phyloP scores from a whole-genome alignment of 2,797 vertebrate species.

The Sphenopsis melanotis region DNA sequence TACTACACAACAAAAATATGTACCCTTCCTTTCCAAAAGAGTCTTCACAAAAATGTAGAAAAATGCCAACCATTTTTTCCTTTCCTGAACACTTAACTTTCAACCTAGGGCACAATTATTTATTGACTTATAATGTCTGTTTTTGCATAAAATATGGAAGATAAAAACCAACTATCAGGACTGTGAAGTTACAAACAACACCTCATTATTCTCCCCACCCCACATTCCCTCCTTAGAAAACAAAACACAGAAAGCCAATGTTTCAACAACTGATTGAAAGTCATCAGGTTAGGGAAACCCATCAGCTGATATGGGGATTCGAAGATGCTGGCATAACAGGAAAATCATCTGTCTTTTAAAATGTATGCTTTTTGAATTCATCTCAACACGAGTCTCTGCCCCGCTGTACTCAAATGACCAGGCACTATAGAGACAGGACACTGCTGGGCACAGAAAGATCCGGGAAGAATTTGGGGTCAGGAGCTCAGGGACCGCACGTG shows the following conservation, averaged over 20 bases:
- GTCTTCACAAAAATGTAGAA: constrained; percentile 85
- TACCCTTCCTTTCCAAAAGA: constrained; percentile 85
- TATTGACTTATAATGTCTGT: constrained; percentile 77
- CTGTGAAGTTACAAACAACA: constrained; percentile 74
- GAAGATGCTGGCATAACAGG: constrained; percentile 45
- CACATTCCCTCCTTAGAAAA: constrained; percentile 65
- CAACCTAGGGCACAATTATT: constrained; percentile 81
- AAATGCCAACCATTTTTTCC: constrained; percentile 78
- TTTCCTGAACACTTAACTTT: constrained; percentile 81
- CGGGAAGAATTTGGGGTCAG: background rate
- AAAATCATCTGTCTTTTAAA: constrained; percentile 68
- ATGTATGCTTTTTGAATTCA: constrained; percentile 13
- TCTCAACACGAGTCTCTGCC: background rate
- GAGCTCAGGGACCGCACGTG: rapidly evolving
- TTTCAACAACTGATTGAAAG: constrained; percentile 63
- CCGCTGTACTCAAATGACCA: background rate
- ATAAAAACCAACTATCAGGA: constrained; percentile 77
- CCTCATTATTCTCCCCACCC: constrained; percentile 64
- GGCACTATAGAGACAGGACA: constrained; percentile 8
- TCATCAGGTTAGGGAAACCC: constrained; percentile 55
- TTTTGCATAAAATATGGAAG: constrained; percentile 86
- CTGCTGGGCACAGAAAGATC: background rate
- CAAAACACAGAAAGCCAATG: constrained; percentile 72
- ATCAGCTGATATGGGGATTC: constrained; percentile 32
- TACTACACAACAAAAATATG: constrained; percentile 88